A percentile compares a stretch with the other conserved stretches of the same genome.
Evolutionary conservation across 1,140 invertebrate genomes (phyloP).

Genomic region (Drosophila burlai): DNA sequence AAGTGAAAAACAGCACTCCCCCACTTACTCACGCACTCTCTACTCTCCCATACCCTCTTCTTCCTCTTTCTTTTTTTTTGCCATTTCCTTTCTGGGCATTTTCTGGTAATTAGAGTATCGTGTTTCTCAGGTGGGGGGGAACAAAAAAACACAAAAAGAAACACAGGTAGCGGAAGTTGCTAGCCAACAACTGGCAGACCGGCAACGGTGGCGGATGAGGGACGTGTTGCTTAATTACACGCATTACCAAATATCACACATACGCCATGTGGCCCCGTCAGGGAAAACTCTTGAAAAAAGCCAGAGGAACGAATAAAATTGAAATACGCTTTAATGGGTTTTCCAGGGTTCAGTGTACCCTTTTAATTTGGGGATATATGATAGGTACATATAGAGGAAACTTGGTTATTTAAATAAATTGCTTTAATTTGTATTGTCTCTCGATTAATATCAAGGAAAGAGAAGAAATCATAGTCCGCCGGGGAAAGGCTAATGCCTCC

Average conservation of each 20-base stretch:
- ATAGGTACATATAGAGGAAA: too few species aligned
- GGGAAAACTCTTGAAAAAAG: slow-evolving; percentile 9
- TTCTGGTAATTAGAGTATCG: slow-evolving; percentile 79
- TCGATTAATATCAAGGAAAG: neutral
- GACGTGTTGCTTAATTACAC: slow-evolving; percentile 77
- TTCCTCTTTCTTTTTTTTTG: slow-evolving; percentile 18
- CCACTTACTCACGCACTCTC: neutral
- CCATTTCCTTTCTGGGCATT: slow-evolving; percentile 48
- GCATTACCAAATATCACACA: slow-evolving; percentile 80
- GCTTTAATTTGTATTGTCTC: neutral
- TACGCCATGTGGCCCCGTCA: slow-evolving; percentile 59
- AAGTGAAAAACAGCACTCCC: slow-evolving; percentile 19
- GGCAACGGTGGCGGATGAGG: slow-evolving; percentile 20
- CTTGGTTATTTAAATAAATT: too few species aligned
- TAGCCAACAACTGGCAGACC: slow-evolving; percentile 42
- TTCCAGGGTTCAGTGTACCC: neutral
- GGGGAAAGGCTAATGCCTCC: neutral
- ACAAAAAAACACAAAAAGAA: neutral
- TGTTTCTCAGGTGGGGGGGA: slow-evolving; percentile 57
- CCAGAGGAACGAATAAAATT: slow-evolving; percentile 10
- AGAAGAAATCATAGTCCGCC: neutral
- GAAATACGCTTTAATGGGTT: slow-evolving; percentile 7
- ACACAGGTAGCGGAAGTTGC: slow-evolving; percentile 66
- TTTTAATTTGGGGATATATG: neutral
- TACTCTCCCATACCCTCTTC: neutral